These are phyloP conservation scores for Arctopsyche grandis DNA, from an alignment of 1,140 invertebrate species.

Conservation along the genomic window DNA sequence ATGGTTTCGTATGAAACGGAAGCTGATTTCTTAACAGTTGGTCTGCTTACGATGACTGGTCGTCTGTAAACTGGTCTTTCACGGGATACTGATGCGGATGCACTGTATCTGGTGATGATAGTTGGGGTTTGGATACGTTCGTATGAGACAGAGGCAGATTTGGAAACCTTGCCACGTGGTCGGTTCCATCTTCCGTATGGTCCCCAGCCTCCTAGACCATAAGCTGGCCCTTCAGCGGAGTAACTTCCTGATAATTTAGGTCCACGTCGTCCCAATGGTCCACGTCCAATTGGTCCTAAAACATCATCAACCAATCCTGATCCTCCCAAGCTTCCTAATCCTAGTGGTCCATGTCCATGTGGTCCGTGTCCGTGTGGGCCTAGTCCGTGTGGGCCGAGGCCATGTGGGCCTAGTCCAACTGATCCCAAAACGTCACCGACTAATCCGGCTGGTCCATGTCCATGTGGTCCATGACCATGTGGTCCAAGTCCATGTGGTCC, in stretches of 20 bases:
- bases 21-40: conserved; percentile 18
- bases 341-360: conserved; percentile 7
- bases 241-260: neutral
- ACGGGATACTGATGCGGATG: conserved; percentile 31
- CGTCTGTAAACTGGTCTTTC: conserved; percentile 19
- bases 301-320: no score
- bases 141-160: conserved; percentile 35
- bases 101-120: conserved; percentile 11
- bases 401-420: neutral
- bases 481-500: neutral
- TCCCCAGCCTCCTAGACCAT: no score
- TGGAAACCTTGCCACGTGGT: neutral
- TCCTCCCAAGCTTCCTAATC: neutral
- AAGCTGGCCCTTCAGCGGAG: no score
- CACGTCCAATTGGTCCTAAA: neutral
- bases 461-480: conserved; percentile 7
- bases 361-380: no score
- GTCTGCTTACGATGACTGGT: conserved; percentile 20
- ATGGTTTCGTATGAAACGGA: neutral
- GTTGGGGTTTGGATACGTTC: conserved; percentile 36
- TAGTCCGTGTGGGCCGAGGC: neutral
- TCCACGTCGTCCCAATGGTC: neutral
- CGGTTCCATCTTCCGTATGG: no score
- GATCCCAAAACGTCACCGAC: neutral
- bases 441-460: no score